Evolutionary conservation across 2,113 vertebrate species (phyloP), one percentile per base, ranked within the genome.

Genomic region (Choloepus hoffmanni): DNA sequence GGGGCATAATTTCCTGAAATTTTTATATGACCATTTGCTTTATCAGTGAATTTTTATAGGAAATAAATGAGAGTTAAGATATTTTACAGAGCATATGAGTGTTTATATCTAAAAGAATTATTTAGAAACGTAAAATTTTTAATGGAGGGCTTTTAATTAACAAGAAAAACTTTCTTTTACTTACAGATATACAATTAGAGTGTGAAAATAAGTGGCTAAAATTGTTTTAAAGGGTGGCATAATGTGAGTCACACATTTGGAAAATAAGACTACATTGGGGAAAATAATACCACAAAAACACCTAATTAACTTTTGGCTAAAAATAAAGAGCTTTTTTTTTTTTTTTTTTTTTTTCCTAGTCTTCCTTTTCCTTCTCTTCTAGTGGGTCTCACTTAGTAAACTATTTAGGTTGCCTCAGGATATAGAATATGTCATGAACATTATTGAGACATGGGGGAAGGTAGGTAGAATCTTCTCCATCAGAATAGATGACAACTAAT

Each of bases 401-500:
- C 96, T 97, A 93, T 97, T 98, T 97, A 94, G 90, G 30, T 98
- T 43, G 97, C 98, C 97, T 97, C 82, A 67, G 96, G 97, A 90
- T 97, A 97, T 82, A 89, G 94, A 97, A 97, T 89, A 97, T 98
- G 97, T 97, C 98, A 98, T 96, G 94, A 92, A 89, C 60, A 84
- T 97, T 98, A 94, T 96, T 95, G 93, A 97, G 98, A 98, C 97
- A 97, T 90, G 33, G 53, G 50, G 55, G 81, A 97, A 95, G 90
- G 76, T 55, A 81, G 96, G 94, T 74, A 96, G 95, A 93, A 92
- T 97, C 97, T 95, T 98, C 96, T 97, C 92, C 0, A 0, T 97
- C 97, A 98, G 95, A 98, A 96, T 45, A 94, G 94, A 97, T 98
- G 98, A 98, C 97, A 98, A 87, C 93, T 98, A 98, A 98, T 98